A percentile compares a stretch with the other conserved stretches of the same genome.
Conservation (phyloP, 2,888 invertebrate species). For the Tachina fera region DNA sequence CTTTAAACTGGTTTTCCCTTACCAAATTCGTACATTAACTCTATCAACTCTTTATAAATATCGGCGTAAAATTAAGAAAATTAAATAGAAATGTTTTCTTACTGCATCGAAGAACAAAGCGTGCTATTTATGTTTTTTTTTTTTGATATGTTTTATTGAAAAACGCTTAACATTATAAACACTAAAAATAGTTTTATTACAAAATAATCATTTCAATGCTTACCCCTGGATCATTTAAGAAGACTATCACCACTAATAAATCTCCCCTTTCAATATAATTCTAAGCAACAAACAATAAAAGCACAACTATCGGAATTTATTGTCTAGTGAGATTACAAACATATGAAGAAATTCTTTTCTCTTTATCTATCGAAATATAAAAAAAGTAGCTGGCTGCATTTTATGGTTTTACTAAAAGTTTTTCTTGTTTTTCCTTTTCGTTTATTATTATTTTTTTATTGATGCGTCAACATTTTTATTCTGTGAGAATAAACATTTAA, state of each 20-base stretch:
- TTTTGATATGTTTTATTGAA: too few relatives aligned
- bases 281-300: background rate
- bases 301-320: constrained; percentile 15
- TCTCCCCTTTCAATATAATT: background rate
- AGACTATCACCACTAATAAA: constrained; percentile 3
- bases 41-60: too few relatives aligned
- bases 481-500: constrained; percentile 45
- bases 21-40: too few relatives aligned
- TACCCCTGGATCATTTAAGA: background rate
- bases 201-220: constrained; percentile 20
- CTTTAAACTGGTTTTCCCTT: too few relatives aligned
- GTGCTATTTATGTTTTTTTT: too few relatives aligned
- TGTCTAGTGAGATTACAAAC: constrained; percentile 15
- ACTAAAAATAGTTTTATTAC: background rate
- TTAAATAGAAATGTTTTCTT: too few relatives aligned
- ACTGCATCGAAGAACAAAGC: too few relatives aligned
- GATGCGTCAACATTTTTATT: constrained; percentile 24
- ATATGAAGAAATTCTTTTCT: constrained; percentile 36
- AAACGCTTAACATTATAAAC: too few relatives aligned
- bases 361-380: background rate
- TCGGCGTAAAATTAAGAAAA: too few relatives aligned
- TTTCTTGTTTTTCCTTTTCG: background rate
- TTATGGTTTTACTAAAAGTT: constrained; percentile 36
- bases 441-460: constrained; percentile 13
- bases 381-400: constrained; percentile 44